Percentiles rank a stretch among this genome's conserved stretches.
Evolutionary conservation across 2,888 invertebrate species (phyloP).

Genomic region (Lycophotia porphyrea): DNA sequence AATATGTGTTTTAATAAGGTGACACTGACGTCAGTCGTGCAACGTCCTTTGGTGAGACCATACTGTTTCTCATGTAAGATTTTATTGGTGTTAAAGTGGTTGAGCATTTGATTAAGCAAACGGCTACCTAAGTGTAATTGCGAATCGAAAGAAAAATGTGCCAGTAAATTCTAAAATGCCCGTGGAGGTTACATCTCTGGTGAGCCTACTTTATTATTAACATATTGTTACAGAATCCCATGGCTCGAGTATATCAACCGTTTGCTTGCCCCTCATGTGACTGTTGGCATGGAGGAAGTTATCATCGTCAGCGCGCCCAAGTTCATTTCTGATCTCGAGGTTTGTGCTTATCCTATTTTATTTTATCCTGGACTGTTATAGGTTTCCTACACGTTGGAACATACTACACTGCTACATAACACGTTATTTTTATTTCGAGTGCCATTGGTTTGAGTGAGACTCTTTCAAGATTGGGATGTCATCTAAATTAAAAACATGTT

Average conservation of each 20-base stretch:
- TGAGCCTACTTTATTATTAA: not conserved
- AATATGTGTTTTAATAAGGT: too few species aligned
- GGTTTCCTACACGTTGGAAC: not conserved
- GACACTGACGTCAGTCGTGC: too few species aligned
- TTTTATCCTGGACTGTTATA: not conserved
- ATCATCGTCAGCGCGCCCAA: conserved; percentile 96
- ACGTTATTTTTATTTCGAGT: not conserved
- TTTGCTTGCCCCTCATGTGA: conserved; percentile 92
- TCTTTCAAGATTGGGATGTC: not conserved
- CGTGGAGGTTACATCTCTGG: not conserved
- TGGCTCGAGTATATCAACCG: conserved; percentile 96
- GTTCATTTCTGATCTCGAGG: conserved; percentile 94
- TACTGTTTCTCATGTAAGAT: too few species aligned
- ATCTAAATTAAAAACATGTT: not conserved
- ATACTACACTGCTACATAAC: not conserved
- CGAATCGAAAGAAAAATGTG: not conserved
- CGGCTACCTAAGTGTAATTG: too few species aligned
- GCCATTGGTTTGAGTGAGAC: not conserved
- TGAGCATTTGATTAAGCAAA: too few species aligned
- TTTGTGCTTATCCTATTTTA: conserved; percentile 60
- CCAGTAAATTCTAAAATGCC: not conserved
- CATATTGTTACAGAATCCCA: conserved; percentile 88
- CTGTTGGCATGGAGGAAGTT: conserved; percentile 92
- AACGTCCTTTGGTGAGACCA: too few species aligned
- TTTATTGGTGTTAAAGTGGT: too few species aligned